Evolutionary conservation across 2,797 vertebrate species (phyloP), one percentile per base, ranked within the genome.

Genomic region (Pipistrellus pygmaeus): DNA sequence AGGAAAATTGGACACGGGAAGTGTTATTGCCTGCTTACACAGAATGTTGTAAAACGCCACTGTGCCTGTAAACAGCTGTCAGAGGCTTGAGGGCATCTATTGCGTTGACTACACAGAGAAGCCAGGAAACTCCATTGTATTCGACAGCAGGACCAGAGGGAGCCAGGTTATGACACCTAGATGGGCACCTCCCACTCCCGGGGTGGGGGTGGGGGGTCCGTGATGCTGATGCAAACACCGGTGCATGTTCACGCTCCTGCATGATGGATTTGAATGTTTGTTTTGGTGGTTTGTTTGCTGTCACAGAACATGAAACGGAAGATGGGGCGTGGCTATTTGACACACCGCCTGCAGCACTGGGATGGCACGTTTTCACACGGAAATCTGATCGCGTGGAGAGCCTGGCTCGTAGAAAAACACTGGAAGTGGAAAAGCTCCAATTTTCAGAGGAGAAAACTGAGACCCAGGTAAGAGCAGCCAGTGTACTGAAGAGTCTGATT

Each of bases 1-100:
- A 91, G 89, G 69, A 82, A 96, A 87, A 32, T n/a, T 90, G 62
- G 68, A 55, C 12, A 23, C 18, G 75, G 69, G 35, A 88, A 84
- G 11, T 6, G 41, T 93, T 94, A 75, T 78, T 78, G 85, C 27
- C 30, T 46, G 55, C 30, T 35, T 46, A 73, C 72, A 68, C 27
- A 86, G 73, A 86, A 30, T 32, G 68, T 9, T 90, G 55, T 53
- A 48, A 77, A 76, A 66, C 51, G 5, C 88, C n/a, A 66, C 51
- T 71, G 2, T 13, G 41, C 82, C 73, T 92, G 38, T 75, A 86
- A 95, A 83, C 46, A 66, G 85, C 18, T 46, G 38, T 81, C 55
- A 62, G 76, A 53, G 44, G 9, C 38, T 57, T 46, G 38, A 51
- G 23, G 41, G 25, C 44, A 57, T 15, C 57, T 38, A 60, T 69